Base-by-base conservation (phyloP, 2,888 invertebrate species). In the Drosophila kuntzei region DNA sequence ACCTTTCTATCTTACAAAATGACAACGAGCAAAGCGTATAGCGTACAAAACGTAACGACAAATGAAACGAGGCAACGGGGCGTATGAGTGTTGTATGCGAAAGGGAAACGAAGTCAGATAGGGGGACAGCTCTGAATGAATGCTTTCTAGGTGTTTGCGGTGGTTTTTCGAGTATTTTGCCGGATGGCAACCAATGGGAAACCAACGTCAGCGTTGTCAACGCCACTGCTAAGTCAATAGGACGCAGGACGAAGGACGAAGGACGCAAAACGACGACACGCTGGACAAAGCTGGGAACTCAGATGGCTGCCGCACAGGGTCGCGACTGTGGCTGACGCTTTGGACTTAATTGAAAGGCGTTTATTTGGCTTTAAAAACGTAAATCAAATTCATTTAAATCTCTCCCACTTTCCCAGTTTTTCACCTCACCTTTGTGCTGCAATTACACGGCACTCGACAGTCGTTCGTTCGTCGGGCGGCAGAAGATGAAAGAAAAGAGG, bases 321-420 rank as follows among this genome's bases (percentile, higher is more conserved):
- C 79, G 71, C 71, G 63, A 66, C 67, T 83, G 72, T 64, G 69
- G 71, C 70, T 77, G 69, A 51, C 64, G 74, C 80, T 73, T 73
- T 69, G 78, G 74, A 90, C 81, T 83, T 89, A 89, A 88, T 88
- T 88, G 90, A 85, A 83, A 90, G 87, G 87, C 85, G 89, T 88
- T 87, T 87, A 87, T 87, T 87, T 87, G 89, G 89, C 88, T 89
- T 89, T 89, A 84, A 89, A 89, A 86, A 87, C 81, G 87, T 89
- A 89, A 90, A 89, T 89, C 88, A 89, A 89, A 89, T 89, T 90
- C 89, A 90, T 89, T 90, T 89, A 89, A 89, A 86, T 86, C 77
- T 51, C 59, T 46, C 64, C 41, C 11, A 16, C 49, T 11, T 11
- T 14, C 39, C 2, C 44, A 3, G 20, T 29, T 55, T 9, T 12